A percentile compares a stretch with the other conserved stretches of the same genome.
phyloP scores from a whole-genome alignment of 2,888 invertebrate genomes.

The Idaea straminata region DNA sequence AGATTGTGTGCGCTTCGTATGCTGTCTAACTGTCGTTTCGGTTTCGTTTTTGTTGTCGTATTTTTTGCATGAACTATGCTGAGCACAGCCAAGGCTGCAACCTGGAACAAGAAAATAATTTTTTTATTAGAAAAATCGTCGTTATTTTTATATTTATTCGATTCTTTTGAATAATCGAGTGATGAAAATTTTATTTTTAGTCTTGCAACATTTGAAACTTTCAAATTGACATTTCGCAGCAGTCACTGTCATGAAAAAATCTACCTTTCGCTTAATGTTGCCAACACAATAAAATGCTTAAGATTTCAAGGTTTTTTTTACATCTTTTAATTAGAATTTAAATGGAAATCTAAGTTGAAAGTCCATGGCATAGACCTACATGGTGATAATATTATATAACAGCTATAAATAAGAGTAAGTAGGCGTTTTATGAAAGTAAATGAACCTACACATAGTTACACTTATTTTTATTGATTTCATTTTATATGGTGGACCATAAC shows the following conservation, averaged over 20 bases:
- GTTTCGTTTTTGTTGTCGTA: slow-evolving; percentile 72
- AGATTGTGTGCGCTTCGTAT: slow-evolving; percentile 80
- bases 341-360: no score
- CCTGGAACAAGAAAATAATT: slow-evolving; percentile 69
- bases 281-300: neutral
- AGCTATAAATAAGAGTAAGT: no score
- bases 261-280: neutral
- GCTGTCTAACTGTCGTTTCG: slow-evolving; percentile 76
- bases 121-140: slow-evolving; percentile 2
- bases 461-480: no score
- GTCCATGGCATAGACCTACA: no score
- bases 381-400: no score
- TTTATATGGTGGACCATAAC: no score
- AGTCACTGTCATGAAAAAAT: neutral
- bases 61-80: slow-evolving; percentile 72
- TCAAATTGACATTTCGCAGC: neutral
- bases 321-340: no score
- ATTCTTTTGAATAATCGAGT: slow-evolving; percentile 19
- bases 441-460: no score
- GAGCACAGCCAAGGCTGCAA: slow-evolving; percentile 79
- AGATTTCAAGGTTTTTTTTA: neutral
- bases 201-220: neutral
- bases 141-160: neutral
- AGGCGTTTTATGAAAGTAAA: no score
- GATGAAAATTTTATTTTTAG: slow-evolving; percentile 7